phyloP scores from a whole-genome alignment of 2,888 invertebrate species.

The Brachypalpus laphriformis region DNA sequence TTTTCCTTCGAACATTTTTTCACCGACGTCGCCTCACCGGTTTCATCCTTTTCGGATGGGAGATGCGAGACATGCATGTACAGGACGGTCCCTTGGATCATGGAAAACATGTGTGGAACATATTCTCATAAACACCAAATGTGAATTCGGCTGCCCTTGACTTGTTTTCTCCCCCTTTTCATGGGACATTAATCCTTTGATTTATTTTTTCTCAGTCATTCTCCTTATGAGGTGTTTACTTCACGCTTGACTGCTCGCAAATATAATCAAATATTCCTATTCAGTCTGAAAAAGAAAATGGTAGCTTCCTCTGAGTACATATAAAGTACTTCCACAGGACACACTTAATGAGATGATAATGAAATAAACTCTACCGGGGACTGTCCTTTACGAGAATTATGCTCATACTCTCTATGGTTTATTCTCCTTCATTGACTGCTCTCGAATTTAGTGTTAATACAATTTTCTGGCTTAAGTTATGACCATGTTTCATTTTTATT shows the following conservation, averaged over 20 bases:
- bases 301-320: not conserved
- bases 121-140: not conserved
- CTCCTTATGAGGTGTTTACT: slow-evolving; percentile 11
- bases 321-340: slow-evolving; percentile 9
- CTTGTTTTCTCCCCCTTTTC: not conserved
- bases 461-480: not conserved
- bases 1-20: not conserved
- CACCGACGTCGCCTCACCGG: not conserved
- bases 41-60: slow-evolving; percentile 2
- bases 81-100: not conserved
- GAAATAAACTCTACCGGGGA: slow-evolving; percentile 32
- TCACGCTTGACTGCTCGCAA: slow-evolving; percentile 22
- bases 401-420: not conserved
- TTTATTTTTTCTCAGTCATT: slow-evolving; percentile 33
- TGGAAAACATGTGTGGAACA: not conserved
- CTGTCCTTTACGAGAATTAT: not conserved
- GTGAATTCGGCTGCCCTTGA: not conserved
- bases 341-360: slow-evolving; percentile 63
- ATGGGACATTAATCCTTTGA: slow-evolving; percentile 42
- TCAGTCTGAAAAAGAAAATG: not conserved
- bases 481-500: slow-evolving; percentile 50
- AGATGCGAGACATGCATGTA: not conserved
- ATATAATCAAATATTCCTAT: slow-evolving; percentile 39
- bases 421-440: not conserved
- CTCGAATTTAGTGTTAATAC: slow-evolving; percentile 1